phyloP scores from a whole-genome alignment of 2,888 invertebrate genomes.

The Drosophila infuscata region DNA sequence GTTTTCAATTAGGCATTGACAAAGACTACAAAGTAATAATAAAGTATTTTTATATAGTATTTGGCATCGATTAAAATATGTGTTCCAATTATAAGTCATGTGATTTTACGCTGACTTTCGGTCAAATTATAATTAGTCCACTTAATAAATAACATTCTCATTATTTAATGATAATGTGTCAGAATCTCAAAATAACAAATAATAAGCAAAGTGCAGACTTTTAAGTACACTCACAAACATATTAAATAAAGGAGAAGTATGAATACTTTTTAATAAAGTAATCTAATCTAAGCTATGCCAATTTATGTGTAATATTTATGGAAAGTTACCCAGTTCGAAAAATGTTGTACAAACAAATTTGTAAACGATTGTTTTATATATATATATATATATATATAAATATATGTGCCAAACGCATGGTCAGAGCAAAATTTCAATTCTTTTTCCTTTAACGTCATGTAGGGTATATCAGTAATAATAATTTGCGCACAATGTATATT shows the following conservation, averaged over 20 bases:
- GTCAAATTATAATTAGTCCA: background rate
- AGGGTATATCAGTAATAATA: conserved; percentile 5
- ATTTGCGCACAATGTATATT: conserved; percentile 13
- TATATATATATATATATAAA: background rate
- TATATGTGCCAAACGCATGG: background rate
- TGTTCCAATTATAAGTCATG: background rate
- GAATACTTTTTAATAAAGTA: background rate
- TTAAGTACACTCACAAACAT: background rate
- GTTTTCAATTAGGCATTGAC: background rate
- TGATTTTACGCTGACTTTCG: background rate
- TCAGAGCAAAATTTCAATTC: background rate
- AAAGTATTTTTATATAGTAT: background rate
- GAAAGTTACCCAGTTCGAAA: background rate
- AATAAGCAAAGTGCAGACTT: background rate
- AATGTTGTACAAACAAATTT: background rate
- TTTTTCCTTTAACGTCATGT: background rate
- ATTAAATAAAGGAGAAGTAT: background rate
- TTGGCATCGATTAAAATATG: background rate
- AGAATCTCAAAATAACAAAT: background rate
- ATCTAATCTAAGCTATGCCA: background rate
- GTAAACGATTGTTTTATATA: background rate
- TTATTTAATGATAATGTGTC: background rate
- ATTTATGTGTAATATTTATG: background rate
- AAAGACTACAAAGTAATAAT: background rate
- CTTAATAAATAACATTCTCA: background rate